Evolutionary conservation across 1,140 invertebrate species (phyloP).

Genomic region (Homarus americanus): DNA sequence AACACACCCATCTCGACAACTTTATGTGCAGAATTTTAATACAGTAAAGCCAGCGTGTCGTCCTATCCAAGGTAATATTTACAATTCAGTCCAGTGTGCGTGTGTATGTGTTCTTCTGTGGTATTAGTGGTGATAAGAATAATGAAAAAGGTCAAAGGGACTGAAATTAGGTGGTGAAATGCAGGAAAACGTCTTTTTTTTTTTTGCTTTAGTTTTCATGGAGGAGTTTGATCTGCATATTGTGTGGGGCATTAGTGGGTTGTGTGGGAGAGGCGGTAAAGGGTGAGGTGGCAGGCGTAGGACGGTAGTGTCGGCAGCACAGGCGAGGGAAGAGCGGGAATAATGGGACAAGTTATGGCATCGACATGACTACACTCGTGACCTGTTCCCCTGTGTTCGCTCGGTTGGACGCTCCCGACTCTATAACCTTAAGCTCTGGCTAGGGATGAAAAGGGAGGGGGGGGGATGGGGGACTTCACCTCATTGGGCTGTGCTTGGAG

Average conservation of each 20-base stretch:
- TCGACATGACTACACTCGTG: slow-evolving; percentile 12
- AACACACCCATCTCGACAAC: too few relatives aligned
- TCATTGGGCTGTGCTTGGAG: too few relatives aligned
- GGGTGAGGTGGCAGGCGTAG: background rate
- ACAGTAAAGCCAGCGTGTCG: background rate
- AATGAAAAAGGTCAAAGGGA: too few relatives aligned
- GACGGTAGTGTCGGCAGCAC: background rate
- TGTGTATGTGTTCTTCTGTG: background rate
- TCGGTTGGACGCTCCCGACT: background rate
- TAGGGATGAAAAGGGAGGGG: too few relatives aligned
- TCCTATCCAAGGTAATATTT: background rate
- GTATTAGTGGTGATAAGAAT: background rate
- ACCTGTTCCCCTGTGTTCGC: slow-evolving; percentile 7
- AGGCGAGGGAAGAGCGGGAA: background rate
- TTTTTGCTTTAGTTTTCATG: too few relatives aligned
- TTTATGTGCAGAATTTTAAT: background rate
- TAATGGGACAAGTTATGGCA: slow-evolving; percentile 29
- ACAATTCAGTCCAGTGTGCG: background rate
- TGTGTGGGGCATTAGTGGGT: background rate
- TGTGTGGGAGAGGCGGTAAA: background rate
- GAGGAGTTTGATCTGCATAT: background rate
- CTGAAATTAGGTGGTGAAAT: too few relatives aligned
- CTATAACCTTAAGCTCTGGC: background rate
- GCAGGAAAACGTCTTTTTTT: too few relatives aligned
- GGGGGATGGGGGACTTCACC: too few relatives aligned